These are phyloP conservation scores for Drosophila tanythrix DNA, from an alignment of 2,888 invertebrate species.

Conservation along the genomic window DNA sequence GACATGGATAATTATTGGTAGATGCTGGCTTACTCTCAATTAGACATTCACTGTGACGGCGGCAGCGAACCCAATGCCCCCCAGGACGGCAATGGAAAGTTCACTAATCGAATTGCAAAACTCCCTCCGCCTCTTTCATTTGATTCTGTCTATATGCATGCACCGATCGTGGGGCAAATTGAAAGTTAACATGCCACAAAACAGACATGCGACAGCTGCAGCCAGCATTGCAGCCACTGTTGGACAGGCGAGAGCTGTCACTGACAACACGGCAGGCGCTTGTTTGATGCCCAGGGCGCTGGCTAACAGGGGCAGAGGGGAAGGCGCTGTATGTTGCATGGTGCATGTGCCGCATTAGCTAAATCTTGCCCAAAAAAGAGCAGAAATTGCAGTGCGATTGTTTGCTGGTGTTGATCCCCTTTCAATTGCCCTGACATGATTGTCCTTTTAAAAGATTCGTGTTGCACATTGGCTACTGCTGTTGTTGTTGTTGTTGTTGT, in stretches of 20 bases:
- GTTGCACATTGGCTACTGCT: conserved; percentile 49
- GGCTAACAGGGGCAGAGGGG: background rate
- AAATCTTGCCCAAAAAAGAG: conserved; percentile 31
- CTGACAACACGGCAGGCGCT: conserved; percentile 29
- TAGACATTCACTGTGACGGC: conserved; percentile 70
- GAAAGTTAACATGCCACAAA: conserved; percentile 71
- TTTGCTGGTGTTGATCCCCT: conserved; percentile 33
- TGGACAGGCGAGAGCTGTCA: conserved; percentile 61
- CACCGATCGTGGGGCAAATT: conserved; percentile 61
- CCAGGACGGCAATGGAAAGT: conserved; percentile 55
- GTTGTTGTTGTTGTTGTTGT: conserved; percentile 28
- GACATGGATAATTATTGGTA: conserved; percentile 47
- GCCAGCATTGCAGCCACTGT: conserved; percentile 32
- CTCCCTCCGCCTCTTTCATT: background rate
- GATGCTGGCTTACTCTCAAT: conserved; percentile 42
- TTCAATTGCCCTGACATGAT: conserved; percentile 71
- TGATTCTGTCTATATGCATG: conserved; percentile 3
- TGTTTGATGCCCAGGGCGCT: conserved; percentile 19
- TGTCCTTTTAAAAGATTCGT: conserved; percentile 72
- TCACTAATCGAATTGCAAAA: conserved; percentile 23
- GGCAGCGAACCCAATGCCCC: conserved; percentile 16
- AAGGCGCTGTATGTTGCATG: conserved; percentile 3
- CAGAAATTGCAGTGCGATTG: conserved; percentile 41
- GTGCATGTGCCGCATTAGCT: conserved; percentile 62
- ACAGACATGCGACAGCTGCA: conserved; percentile 31